Evolutionary conservation across 2,888 invertebrate species (phyloP).

Genomic region (Perdita meconis): DNA sequence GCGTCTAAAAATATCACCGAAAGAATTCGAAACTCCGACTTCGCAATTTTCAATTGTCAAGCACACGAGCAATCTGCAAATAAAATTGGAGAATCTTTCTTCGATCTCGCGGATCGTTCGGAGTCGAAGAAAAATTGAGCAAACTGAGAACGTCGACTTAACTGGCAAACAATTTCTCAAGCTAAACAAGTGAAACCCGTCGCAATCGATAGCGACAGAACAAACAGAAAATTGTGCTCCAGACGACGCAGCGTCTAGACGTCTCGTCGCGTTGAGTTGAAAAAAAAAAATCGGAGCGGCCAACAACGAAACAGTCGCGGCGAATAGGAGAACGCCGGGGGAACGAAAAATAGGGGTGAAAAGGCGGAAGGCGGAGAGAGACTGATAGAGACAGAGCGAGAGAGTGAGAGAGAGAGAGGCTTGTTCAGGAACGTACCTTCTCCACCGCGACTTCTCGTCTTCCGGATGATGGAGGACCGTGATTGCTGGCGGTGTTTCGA

Average conservation of each 20-base stretch:
- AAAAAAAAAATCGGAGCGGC: no score
- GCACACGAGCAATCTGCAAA: no score
- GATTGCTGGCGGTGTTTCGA: not conserved
- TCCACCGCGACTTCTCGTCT: constrained; percentile 38
- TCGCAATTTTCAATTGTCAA: no score
- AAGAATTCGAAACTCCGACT: no score
- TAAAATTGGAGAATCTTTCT: no score
- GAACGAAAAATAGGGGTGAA: not conserved
- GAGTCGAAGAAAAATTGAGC: no score
- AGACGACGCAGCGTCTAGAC: no score
- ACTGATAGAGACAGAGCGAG: no score
- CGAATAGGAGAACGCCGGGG: not conserved
- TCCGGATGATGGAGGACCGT: constrained; percentile 1
- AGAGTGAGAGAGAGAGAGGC: not conserved
- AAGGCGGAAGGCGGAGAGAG: not conserved
- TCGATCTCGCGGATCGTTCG: no score
- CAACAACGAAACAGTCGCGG: not conserved
- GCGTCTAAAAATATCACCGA: no score
- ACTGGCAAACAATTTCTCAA: not conserved
- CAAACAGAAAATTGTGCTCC: not conserved
- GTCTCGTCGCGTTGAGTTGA: no score
- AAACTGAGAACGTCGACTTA: no score
- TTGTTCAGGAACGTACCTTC: constrained; percentile 33
- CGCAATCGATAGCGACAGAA: constrained; percentile 13
- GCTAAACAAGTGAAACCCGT: not conserved